Percentiles rank a stretch among this genome's conserved stretches.
Evolutionary conservation across 2,113 vertebrate genomes (phyloP).

Genomic region (Indri indri): DNA sequence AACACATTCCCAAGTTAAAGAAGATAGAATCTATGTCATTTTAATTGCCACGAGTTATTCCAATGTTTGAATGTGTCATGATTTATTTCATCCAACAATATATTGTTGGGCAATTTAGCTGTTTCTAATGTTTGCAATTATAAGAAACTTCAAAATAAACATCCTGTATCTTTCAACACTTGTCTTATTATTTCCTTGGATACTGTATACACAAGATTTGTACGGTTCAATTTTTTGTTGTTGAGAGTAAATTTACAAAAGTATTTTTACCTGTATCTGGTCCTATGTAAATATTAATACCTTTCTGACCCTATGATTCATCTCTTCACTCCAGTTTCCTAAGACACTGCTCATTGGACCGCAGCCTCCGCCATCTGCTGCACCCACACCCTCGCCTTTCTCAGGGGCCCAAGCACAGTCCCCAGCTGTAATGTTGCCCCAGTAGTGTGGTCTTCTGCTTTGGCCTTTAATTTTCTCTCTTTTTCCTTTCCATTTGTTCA

Average conservation of each 20-base stretch:
- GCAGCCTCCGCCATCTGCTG: not conserved
- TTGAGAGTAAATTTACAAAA: not conserved
- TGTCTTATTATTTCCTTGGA: not conserved
- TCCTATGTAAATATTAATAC: not conserved
- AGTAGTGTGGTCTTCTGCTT: not conserved
- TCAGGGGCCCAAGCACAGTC: not conserved
- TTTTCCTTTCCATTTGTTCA: not conserved
- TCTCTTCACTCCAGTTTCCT: not conserved
- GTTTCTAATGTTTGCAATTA: not conserved
- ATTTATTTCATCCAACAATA: not conserved
- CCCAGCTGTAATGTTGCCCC: rapidly evolving
- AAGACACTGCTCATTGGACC: not conserved
- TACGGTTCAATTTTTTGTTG: not conserved
- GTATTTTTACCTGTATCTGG: not conserved
- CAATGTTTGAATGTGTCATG: not conserved
- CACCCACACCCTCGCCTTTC: rapidly evolving
- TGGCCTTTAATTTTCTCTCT: not conserved
- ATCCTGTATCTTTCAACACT: not conserved
- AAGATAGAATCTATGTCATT: not conserved
- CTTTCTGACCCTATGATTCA: not conserved
- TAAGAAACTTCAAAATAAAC: not conserved
- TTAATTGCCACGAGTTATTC: not conserved
- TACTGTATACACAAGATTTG: not conserved
- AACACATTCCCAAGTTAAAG: not conserved
- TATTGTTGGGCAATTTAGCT: not conserved